Conservation (phyloP, 2,797 vertebrate genomes). For the Paguma larvata region DNA sequence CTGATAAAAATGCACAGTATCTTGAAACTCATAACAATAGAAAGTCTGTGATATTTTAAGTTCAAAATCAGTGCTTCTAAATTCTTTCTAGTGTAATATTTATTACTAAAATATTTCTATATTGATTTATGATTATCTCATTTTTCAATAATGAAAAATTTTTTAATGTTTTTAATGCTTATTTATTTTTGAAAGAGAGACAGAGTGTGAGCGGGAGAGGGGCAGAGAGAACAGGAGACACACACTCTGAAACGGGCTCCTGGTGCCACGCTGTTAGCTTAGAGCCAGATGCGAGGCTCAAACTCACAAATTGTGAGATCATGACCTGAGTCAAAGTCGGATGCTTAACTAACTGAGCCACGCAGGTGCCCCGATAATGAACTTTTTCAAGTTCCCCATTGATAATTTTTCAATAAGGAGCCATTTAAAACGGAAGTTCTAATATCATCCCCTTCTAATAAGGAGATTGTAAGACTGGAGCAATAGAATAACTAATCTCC, state of each 20-base stretch:
- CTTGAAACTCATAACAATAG: not conserved
- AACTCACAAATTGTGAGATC: too few relatives aligned
- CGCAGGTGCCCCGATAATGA: not conserved
- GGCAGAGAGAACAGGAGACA: too few relatives aligned
- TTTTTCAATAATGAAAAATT: not conserved
- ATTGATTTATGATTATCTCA: not conserved
- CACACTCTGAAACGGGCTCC: too few relatives aligned
- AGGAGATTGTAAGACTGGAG: not conserved
- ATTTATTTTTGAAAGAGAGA: too few relatives aligned
- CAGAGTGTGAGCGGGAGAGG: too few relatives aligned
- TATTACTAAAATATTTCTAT: not conserved
- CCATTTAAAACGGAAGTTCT: not conserved
- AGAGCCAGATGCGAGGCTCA: too few relatives aligned
- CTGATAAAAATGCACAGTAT: not conserved
- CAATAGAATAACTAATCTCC: not conserved
- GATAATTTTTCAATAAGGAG: not conserved
- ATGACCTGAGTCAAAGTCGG: too few relatives aligned
- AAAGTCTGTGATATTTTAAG: not conserved
- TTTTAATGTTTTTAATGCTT: too few relatives aligned
- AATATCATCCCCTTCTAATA: not conserved
- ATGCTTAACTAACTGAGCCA: too few relatives aligned
- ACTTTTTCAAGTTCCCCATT: not conserved
- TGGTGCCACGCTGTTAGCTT: too few relatives aligned
- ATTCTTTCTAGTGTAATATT: not conserved
- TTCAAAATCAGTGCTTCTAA: slow-evolving; percentile 18